phyloP scores from a whole-genome alignment of 2,113 vertebrate species.

The Epinephelus moara region DNA sequence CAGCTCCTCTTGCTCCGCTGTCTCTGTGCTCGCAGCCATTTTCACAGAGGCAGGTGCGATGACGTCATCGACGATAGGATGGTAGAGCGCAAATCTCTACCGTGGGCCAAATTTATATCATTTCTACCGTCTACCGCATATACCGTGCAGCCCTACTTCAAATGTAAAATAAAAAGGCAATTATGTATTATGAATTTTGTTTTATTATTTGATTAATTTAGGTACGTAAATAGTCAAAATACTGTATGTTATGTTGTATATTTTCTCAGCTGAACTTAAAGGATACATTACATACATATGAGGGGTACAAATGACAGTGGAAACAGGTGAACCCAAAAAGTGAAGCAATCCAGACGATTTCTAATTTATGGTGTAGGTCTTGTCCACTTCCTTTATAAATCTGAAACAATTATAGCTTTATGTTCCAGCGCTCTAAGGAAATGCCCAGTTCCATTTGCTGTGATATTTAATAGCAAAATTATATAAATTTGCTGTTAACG shows the following conservation, averaged over 20 bases:
- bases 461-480: background rate
- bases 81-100: too few species aligned
- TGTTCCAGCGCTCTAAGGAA: background rate
- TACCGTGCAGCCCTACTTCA: too few species aligned
- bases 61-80: too few species aligned
- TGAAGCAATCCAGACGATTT: background rate
- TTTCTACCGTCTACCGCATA: too few species aligned
- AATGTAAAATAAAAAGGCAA: too few species aligned
- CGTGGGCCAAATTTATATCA: too few species aligned
- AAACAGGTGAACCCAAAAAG: background rate
- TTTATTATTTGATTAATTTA: background rate
- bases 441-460: background rate
- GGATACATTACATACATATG: background rate
- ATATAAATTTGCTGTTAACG: background rate
- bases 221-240: background rate
- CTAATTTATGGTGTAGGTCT: background rate
- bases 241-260: background rate
- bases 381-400: background rate
- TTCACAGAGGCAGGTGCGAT: too few species aligned
- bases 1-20: too few species aligned
- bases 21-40: too few species aligned
- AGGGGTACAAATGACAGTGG: background rate
- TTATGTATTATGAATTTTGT: too few species aligned
- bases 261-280: background rate
- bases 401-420: background rate